phyloP scores from a whole-genome alignment of 2,888 invertebrate species.

The Pammene fasciana region DNA sequence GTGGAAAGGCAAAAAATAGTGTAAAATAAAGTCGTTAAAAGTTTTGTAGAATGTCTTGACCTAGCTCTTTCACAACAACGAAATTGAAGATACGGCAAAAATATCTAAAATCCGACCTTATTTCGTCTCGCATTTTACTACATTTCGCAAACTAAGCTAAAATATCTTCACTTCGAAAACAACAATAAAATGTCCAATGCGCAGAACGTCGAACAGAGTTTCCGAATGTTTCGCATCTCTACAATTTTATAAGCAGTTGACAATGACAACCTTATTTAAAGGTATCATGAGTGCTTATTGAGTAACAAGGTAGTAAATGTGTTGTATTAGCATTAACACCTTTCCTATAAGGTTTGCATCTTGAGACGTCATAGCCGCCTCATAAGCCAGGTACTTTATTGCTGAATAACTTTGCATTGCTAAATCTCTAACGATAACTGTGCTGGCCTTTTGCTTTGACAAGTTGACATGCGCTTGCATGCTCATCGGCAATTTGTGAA shows the following conservation, averaged over 20 bases:
- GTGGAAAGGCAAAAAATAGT: too few relatives aligned
- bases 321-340: slow-evolving; percentile 12
- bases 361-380: neutral
- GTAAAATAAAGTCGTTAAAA: too few relatives aligned
- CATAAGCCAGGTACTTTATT: neutral
- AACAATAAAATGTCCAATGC: slow-evolving; percentile 5
- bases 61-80: too few relatives aligned
- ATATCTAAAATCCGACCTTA: neutral
- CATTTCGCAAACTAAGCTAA: neutral
- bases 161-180: neutral
- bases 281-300: neutral
- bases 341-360: slow-evolving; percentile 12
- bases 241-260: neutral
- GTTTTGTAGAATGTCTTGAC: too few relatives aligned
- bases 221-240: slow-evolving; percentile 11
- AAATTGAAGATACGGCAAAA: neutral
- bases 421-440: neutral
- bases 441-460: neutral
- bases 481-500: neutral
- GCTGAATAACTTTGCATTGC: slow-evolving; percentile 7
- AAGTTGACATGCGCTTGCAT: neutral
- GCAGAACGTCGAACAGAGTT: slow-evolving; percentile 1
- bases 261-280: neutral
- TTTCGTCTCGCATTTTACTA: neutral
- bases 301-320: neutral